Evolutionary conservation across 2,113 vertebrate species (phyloP).

Genomic region (Phyllopteryx taeniolatus): DNA sequence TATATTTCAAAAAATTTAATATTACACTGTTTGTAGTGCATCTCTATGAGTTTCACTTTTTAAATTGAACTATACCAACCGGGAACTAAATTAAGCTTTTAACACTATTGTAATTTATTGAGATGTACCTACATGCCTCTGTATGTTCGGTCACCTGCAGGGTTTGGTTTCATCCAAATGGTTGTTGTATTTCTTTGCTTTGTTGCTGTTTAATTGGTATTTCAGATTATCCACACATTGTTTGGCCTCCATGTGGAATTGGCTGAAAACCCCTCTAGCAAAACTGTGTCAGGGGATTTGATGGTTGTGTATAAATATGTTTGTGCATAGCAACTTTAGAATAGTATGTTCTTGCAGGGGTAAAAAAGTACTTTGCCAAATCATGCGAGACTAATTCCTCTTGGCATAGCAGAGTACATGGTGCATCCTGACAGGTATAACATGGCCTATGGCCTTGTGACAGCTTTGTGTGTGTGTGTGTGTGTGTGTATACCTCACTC

Average conservation of each 20-base stretch:
- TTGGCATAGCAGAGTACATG: slow-evolving; percentile 50
- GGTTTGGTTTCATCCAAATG: too few relatives aligned
- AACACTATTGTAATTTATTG: too few relatives aligned
- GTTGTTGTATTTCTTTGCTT: too few relatives aligned
- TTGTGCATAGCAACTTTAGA: slow-evolving; percentile 6
- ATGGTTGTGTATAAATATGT: slow-evolving; percentile 17
- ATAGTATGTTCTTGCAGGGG: slow-evolving; percentile 32
- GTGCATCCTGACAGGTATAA: slow-evolving; percentile 55
- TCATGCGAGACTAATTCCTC: slow-evolving; percentile 51
- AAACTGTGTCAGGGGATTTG: neutral
- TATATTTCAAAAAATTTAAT: too few relatives aligned
- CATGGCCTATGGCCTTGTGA: slow-evolving; percentile 57
- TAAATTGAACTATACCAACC: too few relatives aligned
- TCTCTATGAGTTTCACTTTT: too few relatives aligned
- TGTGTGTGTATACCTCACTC: slow-evolving; percentile 22
- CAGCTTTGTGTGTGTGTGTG: slow-evolving; percentile 26
- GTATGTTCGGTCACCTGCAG: too few relatives aligned
- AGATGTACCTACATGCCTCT: too few relatives aligned
- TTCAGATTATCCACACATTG: neutral
- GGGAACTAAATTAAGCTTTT: too few relatives aligned
- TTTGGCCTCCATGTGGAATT: neutral
- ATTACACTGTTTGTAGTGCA: too few relatives aligned
- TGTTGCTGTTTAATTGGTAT: neutral
- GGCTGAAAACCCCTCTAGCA: neutral
- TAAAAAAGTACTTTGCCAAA: slow-evolving; percentile 30